Conservation (phyloP, 2,797 vertebrate species). For the Acrocephalus scirpaceus region DNA sequence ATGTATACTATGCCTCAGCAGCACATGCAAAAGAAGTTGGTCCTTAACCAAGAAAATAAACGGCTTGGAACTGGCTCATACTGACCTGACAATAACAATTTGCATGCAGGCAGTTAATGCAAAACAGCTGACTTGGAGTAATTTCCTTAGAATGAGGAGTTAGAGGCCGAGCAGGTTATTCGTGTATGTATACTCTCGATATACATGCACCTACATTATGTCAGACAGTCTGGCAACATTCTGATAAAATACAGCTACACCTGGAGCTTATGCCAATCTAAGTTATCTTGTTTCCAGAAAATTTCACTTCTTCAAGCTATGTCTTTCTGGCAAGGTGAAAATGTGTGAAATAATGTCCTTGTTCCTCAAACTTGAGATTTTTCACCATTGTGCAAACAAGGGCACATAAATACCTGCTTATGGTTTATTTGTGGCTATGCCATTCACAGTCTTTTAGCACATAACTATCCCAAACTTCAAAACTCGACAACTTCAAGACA, state of each 20-base stretch:
- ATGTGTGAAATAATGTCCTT: not conserved
- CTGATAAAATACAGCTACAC: not conserved
- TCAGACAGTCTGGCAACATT: not conserved
- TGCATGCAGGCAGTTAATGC: constrained; percentile 2
- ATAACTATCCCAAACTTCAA: not conserved
- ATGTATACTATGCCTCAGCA: not conserved
- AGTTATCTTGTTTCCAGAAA: not conserved
- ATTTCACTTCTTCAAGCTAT: not conserved
- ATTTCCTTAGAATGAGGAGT: not conserved
- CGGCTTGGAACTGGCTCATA: not conserved
- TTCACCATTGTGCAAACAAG: not conserved
- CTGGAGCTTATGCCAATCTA: not conserved
- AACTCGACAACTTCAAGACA: not conserved
- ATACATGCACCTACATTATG: not conserved
- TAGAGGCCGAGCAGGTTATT: not conserved
- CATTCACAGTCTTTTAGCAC: not conserved
- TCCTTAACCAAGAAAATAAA: constrained; percentile 7
- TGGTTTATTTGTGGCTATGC: not conserved
- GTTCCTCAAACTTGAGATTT: not conserved
- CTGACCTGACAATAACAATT: constrained; percentile 18
- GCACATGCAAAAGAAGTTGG: not conserved
- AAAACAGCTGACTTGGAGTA: not conserved
- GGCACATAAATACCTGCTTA: not conserved
- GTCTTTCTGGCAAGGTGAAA: not conserved
- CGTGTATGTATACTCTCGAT: not conserved